Evolutionary conservation across 2,797 vertebrate species (phyloP), one percentile per base, ranked within the genome.

Genomic region (Sebastes paucispinis): DNA sequence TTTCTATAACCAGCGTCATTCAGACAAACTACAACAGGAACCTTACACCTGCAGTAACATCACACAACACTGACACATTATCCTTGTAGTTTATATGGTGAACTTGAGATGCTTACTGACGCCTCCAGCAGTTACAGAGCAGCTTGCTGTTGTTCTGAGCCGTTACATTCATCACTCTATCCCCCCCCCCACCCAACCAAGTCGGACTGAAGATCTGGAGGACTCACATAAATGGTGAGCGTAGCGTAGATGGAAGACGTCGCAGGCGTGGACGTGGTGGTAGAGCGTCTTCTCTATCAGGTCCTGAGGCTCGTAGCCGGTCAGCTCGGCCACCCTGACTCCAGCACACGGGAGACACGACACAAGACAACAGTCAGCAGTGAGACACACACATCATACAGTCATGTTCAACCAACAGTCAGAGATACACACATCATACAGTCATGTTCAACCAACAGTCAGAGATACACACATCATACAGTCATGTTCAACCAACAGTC

Each of bases 251-350:
- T 98, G 97, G 92, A 99, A 98, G 31, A 96, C 90, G 1, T 99
- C 98, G 5, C 97, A 98, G 88, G 96, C 95, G 0, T 99, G 98
- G 52, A 99, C 97, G 0, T 98, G 97, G 72, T 98, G 97, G 89
- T 99, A 99, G 2, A 99, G 95, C 0, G 97, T 99, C 95, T 98
- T 98, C 91, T 99, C 98, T 29, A 99, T 98, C 88, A 99, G 93
- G 86, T 99, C 98, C 94, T 98, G 97, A 1, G 98, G 98, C 86
- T 99, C 98, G 1, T 97, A 97, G 31, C 98, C 98, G 0, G 98
- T 99, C 89, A 99, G 92, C 91, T 98, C 97, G 0, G 97, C 97
- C 91, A 99, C 98, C 91, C 98, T 99, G 89, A 25, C 84, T 90
- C 78, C 83, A 78, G 67, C 24, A 84, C 65, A 83, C 22, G 77